phyloP scores from a whole-genome alignment of 2,888 invertebrate species.

The Tachystola acroxantha region DNA sequence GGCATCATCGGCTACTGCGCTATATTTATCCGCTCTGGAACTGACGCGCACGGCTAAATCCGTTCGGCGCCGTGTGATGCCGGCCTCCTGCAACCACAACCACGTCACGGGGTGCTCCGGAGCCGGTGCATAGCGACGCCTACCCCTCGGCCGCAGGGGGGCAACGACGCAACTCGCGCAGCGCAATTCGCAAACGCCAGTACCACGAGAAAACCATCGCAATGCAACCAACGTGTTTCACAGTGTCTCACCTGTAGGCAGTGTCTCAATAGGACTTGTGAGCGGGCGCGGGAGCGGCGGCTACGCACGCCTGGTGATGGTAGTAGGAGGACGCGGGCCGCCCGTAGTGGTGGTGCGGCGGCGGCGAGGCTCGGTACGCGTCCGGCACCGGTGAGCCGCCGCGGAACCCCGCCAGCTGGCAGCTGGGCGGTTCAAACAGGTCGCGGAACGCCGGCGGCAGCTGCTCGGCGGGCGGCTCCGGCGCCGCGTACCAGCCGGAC shows the following conservation, averaged over 20 bases:
- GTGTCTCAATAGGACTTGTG: conserved; percentile 73
- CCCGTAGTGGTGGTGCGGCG: conserved; percentile 69
- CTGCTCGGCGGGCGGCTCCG: conserved; percentile 67
- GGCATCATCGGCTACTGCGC: conserved; percentile 67
- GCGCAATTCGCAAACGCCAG: conserved; percentile 53
- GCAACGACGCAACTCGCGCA: conserved; percentile 48
- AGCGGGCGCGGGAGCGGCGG: conserved; percentile 64
- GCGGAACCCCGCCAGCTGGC: conserved; percentile 72
- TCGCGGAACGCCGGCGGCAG: conserved; percentile 66
- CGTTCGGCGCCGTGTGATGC: conserved; percentile 69
- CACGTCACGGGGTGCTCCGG: conserved; percentile 59
- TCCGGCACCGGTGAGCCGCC: conserved; percentile 63
- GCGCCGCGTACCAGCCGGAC: conserved; percentile 76
- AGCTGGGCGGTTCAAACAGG: conserved; percentile 70
- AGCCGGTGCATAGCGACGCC: conserved; percentile 33
- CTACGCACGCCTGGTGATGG: conserved; percentile 80
- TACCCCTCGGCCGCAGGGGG: conserved; percentile 36
- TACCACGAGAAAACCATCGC: conserved; percentile 39
- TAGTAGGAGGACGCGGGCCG: conserved; percentile 69
- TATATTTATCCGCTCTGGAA: conserved; percentile 72
- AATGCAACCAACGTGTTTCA: conserved; percentile 29
- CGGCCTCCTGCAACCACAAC: conserved; percentile 75
- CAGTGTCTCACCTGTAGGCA: conserved; percentile 52
- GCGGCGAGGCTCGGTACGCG: conserved; percentile 61
- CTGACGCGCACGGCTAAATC: conserved; percentile 70